Evolutionary conservation across 2,113 vertebrate species (phyloP).

Genomic region (Rallus limicola): DNA sequence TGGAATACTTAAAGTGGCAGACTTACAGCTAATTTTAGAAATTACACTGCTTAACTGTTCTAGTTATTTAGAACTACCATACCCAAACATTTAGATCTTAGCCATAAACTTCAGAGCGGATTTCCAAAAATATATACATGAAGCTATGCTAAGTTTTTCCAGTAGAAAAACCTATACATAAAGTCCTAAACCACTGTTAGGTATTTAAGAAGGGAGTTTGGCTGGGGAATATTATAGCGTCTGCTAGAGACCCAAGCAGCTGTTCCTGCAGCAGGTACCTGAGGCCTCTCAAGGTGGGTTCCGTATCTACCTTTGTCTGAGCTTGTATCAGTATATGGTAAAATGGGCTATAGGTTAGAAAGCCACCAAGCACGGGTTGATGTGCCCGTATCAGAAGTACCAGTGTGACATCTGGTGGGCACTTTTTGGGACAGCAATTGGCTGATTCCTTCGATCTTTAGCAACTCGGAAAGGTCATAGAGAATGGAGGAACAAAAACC

Average conservation of each 20-base stretch:
- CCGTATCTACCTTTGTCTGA: not conserved
- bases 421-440: not conserved
- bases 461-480: not conserved
- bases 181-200: not conserved
- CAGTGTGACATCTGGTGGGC: slow-evolving; percentile 55
- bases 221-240: not conserved
- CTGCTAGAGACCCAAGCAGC: not conserved
- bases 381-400: not conserved
- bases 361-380: not conserved
- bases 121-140: not conserved
- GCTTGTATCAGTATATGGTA: not conserved
- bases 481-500: not conserved
- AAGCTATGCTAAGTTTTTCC: not conserved
- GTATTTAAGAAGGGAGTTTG: not conserved
- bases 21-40: not conserved
- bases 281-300: not conserved
- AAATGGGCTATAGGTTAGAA: not conserved
- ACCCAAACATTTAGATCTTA: not conserved
- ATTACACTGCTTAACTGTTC: not conserved
- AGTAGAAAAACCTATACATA: not conserved
- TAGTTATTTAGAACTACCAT: not conserved
- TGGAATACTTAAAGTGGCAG: not conserved
- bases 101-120: not conserved
- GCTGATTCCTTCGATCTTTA: not conserved
- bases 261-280: not conserved